These are phyloP conservation scores for Muscina levida DNA, from an alignment of 2,888 invertebrate species.

Conservation along the genomic window DNA sequence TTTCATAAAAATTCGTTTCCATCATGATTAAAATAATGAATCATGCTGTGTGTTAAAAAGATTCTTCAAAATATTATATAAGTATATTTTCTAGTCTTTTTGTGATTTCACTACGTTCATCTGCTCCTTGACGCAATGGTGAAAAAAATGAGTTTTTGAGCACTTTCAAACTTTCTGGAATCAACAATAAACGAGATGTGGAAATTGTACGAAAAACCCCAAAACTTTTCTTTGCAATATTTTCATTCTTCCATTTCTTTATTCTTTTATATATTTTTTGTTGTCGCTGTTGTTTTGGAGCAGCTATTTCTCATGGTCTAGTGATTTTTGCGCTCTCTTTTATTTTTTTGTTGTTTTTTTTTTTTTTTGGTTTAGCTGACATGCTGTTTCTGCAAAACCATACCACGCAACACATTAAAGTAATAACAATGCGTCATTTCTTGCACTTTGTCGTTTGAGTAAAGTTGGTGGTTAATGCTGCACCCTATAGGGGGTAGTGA, in stretches of 20 bases:
- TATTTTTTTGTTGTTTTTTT: not conserved
- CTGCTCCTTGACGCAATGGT: constrained; percentile 40
- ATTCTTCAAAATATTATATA: constrained; percentile 29
- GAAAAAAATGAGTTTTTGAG: constrained; percentile 48
- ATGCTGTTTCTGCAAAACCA: constrained; percentile 54
- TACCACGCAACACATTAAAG: constrained; percentile 50
- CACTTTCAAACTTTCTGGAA: constrained; percentile 48
- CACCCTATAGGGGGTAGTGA: not conserved
- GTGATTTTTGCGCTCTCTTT: constrained; percentile 40
- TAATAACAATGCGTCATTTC: constrained; percentile 60
- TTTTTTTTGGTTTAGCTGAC: constrained; percentile 37
- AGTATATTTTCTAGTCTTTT: constrained; percentile 29
- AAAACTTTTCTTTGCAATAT: constrained; percentile 44
- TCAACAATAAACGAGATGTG: constrained; percentile 51
- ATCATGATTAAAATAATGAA: constrained; percentile 58
- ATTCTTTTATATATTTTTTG: constrained; percentile 3
- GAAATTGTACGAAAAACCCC: constrained; percentile 39
- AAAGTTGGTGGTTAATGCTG: not conserved
- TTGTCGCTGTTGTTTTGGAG: constrained; percentile 29
- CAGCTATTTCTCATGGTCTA: constrained; percentile 63
- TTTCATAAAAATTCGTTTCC: constrained; percentile 26
- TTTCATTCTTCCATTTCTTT: constrained; percentile 5
- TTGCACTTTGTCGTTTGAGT: constrained; percentile 50
- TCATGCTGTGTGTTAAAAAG: constrained; percentile 50
- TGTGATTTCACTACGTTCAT: constrained; percentile 21